Conservation (phyloP, 2,888 invertebrate species). For the Protula sp. region DNA sequence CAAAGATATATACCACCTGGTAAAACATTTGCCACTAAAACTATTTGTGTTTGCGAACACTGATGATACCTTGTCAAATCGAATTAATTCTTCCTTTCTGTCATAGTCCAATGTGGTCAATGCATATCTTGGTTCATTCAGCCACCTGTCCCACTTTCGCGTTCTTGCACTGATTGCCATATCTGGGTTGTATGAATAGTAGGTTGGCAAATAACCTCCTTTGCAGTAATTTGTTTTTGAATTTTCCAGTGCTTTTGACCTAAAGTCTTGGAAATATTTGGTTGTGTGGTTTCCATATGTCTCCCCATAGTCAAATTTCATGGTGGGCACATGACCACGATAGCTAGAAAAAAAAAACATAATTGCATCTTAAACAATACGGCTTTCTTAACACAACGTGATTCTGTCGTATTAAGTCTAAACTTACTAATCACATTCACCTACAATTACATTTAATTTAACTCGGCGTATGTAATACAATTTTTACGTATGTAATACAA, state of each 20-base stretch:
- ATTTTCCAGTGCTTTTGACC: constrained; percentile 44
- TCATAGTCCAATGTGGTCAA: constrained; percentile 49
- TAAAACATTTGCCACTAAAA: no score
- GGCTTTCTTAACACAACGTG: no score
- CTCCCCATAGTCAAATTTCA: constrained; percentile 54
- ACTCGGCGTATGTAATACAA: not conserved
- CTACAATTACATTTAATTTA: not conserved
- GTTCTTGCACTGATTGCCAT: constrained; percentile 49
- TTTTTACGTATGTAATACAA: not conserved
- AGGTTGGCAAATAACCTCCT: constrained; percentile 53
- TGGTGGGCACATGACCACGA: constrained; percentile 51
- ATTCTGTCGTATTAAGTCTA: no score
- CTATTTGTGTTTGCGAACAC: not conserved
- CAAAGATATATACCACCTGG: no score
- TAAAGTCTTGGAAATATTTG: constrained; percentile 54
- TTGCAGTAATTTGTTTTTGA: constrained; percentile 44
- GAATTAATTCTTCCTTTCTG: constrained; percentile 42
- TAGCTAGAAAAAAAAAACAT: constrained; percentile 34
- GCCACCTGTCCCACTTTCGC: constrained; percentile 47
- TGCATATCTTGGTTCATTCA: constrained; percentile 44
- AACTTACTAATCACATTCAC: not conserved
- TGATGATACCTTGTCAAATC: constrained; percentile 40
- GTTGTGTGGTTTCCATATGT: constrained; percentile 53
- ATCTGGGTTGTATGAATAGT: constrained; percentile 52
- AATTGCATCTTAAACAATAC: constrained; percentile 1